A percentile compares a stretch with the other conserved stretches of the same genome.
phyloP scores from a whole-genome alignment of 53 echinoderm and acorn worm species.

The Pentamera pediparva region DNA sequence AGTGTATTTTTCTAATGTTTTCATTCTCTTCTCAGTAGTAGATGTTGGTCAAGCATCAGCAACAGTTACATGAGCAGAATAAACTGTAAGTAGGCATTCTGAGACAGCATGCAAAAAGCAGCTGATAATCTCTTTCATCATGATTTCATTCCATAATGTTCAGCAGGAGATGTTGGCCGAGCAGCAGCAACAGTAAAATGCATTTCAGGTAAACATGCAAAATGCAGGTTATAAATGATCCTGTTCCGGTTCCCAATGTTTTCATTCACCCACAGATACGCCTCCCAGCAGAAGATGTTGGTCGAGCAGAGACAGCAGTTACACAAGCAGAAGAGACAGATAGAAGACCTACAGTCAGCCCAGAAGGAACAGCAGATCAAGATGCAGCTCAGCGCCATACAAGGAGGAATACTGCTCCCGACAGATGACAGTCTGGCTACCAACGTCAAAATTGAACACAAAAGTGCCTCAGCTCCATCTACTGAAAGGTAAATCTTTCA shows the following conservation, averaged over 20 bases:
- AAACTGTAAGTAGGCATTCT: too few species aligned
- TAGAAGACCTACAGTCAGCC: conserved; percentile 66
- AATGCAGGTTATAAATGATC: background rate
- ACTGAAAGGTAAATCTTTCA: conserved; percentile 7
- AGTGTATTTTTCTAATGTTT: too few species aligned
- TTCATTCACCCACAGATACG: conserved; percentile 37
- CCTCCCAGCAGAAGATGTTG: conserved; percentile 80
- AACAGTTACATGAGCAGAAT: too few species aligned
- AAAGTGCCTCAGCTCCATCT: background rate
- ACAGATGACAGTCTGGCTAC: background rate
- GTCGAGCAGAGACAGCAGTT: conserved; percentile 83
- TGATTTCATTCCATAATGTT: background rate
- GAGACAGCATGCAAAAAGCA: too few species aligned
- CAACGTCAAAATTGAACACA: background rate
- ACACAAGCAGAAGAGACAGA: conserved; percentile 76
- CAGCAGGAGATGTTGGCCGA: background rate
- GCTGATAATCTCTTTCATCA: background rate
- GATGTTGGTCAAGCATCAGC: too few species aligned
- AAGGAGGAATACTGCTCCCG: conserved; percentile 33
- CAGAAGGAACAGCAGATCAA: conserved; percentile 67
- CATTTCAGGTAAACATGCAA: too few species aligned
- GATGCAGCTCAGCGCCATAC: conserved; percentile 52
- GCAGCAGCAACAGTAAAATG: background rate
- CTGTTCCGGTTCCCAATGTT: background rate
- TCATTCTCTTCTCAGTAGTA: too few species aligned